Base-by-base conservation (phyloP, 2,797 vertebrate genomes). In the Meriones psammophilus region DNA sequence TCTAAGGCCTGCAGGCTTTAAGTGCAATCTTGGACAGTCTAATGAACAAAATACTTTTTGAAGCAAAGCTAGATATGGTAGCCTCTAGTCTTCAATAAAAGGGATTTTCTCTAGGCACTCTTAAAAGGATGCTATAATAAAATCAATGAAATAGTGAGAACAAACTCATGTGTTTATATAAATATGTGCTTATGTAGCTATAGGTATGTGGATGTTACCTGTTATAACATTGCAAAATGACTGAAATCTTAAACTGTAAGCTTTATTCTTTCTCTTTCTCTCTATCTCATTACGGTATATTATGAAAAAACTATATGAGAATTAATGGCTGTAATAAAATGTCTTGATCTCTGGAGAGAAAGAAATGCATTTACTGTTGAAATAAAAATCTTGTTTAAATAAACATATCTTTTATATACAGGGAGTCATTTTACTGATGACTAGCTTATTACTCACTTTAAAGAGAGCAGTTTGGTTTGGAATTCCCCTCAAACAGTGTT, bases 261-360 rank as follows among this genome's bases (percentile, higher is more conserved):
- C 64, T 86, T 79, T 77, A 20, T 83, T 81, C 12, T 80, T 26
- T 22, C 12, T 86, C 50, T 88, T 71, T 88, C 62, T 92, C 22
- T 54, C 36, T 50, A 28, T 92, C 77, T 96, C 66, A 30, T 66
- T 89, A 87, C 39, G 20, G 36, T 56, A n/a, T 74, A 56, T 85
- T 84, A 46, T 77, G 46, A 69, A 74, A 87, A 94, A 93, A 71
- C 22, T 9, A 0, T 66, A 42, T 58, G 69, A 93, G 39, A 76
- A 96, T 96, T 93, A 91, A 95, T 90, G 88, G 54, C 54, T 83
- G 3, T 92, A 73, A 73, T 96, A 92, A 96, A 95, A 86, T 80
- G 30, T 60, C 94, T 94, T 88, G 73, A 88, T 93, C 62, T 90
- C 33, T 62, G 54, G 93, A 94, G 77, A 91, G 17, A 64, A 85